phyloP scores from a whole-genome alignment of 1,140 invertebrate species.

The Phortica variegata region DNA sequence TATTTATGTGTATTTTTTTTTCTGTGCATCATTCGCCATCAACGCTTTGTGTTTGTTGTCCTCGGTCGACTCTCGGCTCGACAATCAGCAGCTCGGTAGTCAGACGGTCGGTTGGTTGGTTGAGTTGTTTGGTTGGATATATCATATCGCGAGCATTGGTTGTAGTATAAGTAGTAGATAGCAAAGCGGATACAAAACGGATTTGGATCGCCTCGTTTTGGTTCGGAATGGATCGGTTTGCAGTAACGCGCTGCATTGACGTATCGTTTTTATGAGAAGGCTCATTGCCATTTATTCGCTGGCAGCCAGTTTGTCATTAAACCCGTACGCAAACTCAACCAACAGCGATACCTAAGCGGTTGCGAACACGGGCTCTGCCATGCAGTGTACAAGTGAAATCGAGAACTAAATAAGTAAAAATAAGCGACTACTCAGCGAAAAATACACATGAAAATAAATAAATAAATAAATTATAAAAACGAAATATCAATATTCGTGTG shows the following conservation, averaged over 20 bases:
- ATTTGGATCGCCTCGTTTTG: slow-evolving; percentile 23
- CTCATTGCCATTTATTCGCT: slow-evolving; percentile 39
- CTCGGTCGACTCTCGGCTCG: slow-evolving; percentile 3
- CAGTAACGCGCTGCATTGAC: slow-evolving; percentile 21
- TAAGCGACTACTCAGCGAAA: no score
- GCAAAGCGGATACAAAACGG: slow-evolving; percentile 23
- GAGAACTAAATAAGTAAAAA: no score
- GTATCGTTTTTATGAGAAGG: slow-evolving; percentile 40
- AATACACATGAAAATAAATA: no score
- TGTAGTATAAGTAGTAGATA: no score
- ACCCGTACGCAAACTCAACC: neutral
- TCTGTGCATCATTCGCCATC: slow-evolving; percentile 13
- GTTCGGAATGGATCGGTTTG: slow-evolving; percentile 7
- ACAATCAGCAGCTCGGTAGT: neutral
- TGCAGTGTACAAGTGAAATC: no score
- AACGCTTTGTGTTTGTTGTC: no score
- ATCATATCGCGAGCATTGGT: slow-evolving; percentile 35
- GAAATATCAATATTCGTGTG: no score
- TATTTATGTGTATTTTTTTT: slow-evolving; percentile 52
- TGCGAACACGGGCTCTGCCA: neutral
- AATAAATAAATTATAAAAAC: no score
- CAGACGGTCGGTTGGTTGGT: neutral
- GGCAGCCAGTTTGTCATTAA: slow-evolving; percentile 3
- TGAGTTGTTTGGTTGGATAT: slow-evolving; percentile 15
- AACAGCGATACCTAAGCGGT: neutral